phyloP scores from a whole-genome alignment of 2,888 invertebrate genomes.

The Parapristionchus giblindavisi region DNA sequence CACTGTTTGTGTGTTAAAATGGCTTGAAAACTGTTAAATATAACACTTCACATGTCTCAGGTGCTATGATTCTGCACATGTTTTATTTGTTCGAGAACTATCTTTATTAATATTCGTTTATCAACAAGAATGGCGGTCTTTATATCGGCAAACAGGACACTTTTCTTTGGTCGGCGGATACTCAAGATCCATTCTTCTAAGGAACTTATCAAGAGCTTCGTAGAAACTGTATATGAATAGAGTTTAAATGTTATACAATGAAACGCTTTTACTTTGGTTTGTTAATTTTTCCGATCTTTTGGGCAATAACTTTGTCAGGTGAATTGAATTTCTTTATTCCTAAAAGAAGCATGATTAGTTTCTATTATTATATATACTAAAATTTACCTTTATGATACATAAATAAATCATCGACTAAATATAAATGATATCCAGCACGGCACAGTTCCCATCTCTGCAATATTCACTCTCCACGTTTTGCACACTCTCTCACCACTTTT shows the following conservation, averaged over 20 bases:
- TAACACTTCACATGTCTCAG: no score
- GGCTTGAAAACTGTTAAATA: no score
- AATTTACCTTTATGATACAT: constrained; percentile 10
- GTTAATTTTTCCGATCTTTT: neutral
- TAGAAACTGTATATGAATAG: neutral
- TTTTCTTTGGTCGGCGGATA: neutral
- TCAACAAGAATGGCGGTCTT: neutral
- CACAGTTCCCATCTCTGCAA: constrained; percentile 19
- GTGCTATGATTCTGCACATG: no score
- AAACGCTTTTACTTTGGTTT: neutral
- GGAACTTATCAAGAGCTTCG: neutral
- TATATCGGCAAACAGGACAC: neutral
- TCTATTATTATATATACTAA: neutral
- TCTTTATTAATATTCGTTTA: no score
- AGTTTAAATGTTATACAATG: neutral
- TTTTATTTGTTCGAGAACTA: no score
- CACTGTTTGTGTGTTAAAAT: no score
- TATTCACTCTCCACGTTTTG: no score
- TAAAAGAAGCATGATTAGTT: neutral
- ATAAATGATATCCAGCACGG: neutral
- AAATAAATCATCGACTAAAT: constrained; percentile 6
- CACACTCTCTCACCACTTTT: neutral
- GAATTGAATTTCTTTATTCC: no score
- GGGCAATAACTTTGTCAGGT: no score
- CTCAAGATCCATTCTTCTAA: neutral